Evolutionary conservation across 2,888 invertebrate species (phyloP).

Genomic region (Thera britannica): DNA sequence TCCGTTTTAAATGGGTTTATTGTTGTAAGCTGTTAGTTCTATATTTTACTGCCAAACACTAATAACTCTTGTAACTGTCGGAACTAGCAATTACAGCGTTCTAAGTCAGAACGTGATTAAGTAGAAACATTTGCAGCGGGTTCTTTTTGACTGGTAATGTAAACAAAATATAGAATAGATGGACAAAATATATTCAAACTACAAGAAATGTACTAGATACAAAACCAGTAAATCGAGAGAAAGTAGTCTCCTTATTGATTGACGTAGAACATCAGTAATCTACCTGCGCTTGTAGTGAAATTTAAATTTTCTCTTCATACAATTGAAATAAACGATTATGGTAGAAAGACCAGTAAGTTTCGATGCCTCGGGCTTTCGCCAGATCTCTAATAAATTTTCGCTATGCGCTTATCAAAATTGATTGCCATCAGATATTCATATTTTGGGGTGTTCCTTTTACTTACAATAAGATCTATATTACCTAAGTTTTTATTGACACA

Average conservation of each 20-base stretch:
- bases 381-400: conserved; percentile 20
- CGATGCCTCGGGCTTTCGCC: conserved; percentile 49
- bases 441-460: background rate
- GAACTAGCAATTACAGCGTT: background rate
- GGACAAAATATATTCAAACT: background rate
- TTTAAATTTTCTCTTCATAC: conserved; percentile 56
- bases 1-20: conserved; percentile 30
- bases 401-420: conserved; percentile 14
- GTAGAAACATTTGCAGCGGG: background rate
- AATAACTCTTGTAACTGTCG: conserved; percentile 9
- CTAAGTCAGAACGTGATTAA: background rate
- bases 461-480: background rate
- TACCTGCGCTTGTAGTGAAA: conserved; percentile 55
- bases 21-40: conserved; percentile 12
- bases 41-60: conserved; percentile 12
- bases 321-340: conserved; percentile 69
- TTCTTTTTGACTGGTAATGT: background rate
- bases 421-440: background rate
- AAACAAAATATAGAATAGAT: background rate
- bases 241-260: conserved; percentile 38
- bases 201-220: background rate
- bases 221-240: conserved; percentile 29
- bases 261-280: conserved; percentile 47
- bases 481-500: too few relatives aligned
- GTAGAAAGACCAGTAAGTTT: conserved; percentile 56